Base-by-base conservation (phyloP, 2,888 invertebrate species). In the Formica aserva region DNA sequence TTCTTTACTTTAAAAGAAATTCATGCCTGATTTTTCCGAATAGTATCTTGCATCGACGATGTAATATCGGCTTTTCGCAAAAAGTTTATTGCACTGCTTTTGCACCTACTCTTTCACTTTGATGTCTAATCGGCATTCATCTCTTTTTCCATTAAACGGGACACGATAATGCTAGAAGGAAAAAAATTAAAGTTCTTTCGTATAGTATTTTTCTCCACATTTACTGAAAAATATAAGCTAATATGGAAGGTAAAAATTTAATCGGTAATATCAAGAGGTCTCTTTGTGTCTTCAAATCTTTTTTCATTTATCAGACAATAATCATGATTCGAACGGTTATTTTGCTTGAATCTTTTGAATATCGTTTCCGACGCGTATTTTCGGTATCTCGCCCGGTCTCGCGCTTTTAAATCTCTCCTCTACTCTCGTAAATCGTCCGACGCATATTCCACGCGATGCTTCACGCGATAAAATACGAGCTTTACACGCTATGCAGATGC, bases 391-490 rank as follows among this genome's bases (percentile, higher is more conserved):
- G 41, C 78, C 4, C 57, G 62, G 60, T 29, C 67, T 52, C 60
- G 85, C 52, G 85, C 62, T 77, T 83, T 81, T 86, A 86, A 85
- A 90, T 91, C 86, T 82, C 80, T 45, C 57, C 48, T 8, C 8
- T 52, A 35, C 57, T 38, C 67, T 66, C 82, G 87, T 91, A 90
- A 90, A 90, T 90, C 85, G 83, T 63, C 83, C 66, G 63, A 35
- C 55, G 84, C 80, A 71, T 81, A 87, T 67, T 63, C 65, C 45
- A 52, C 86, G 80, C 86, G 80, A 75, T 84, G 48, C 63, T 84
- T 83, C 65, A 67, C 76, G 55, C 32, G 78, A 57, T 87, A 82
- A 91, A 91, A 90, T 89, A 91, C 91, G 87, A 83, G 78, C 85
- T 60, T 81, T 82, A 78, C 84, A 62, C 76, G 77, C 63, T 60